Conservation (phyloP, 2,888 invertebrate species). For the Crioceris asparagi region DNA sequence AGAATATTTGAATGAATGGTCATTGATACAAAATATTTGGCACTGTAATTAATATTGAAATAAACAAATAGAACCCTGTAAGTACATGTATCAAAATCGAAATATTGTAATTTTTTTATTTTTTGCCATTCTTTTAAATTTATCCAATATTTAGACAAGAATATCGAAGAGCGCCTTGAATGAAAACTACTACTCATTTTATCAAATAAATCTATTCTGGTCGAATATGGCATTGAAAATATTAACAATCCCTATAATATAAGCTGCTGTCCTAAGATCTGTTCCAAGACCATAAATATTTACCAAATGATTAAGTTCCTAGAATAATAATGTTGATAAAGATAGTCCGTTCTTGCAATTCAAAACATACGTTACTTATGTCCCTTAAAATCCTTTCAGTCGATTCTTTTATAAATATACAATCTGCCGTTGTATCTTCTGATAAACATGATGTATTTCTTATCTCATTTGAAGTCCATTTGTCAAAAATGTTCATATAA, state of each 20-base stretch:
- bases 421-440: background rate
- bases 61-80: no score
- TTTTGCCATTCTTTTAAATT: no score
- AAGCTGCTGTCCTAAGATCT: slow-evolving; percentile 31
- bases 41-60: no score
- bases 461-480: no score
- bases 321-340: no score
- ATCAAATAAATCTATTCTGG: slow-evolving; percentile 26
- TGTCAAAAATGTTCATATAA: no score
- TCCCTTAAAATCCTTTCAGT: slow-evolving; percentile 8
- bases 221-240: slow-evolving; percentile 20
- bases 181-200: slow-evolving; percentile 2
- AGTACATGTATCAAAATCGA: no score
- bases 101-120: no score
- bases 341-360: background rate
- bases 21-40: no score
- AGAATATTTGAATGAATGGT: no score
- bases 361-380: slow-evolving; percentile 2
- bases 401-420: background rate
- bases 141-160: no score
- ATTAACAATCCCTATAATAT: slow-evolving; percentile 28
- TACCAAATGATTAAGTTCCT: slow-evolving; percentile 26
- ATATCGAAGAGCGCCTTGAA: no score
- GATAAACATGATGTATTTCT: background rate
- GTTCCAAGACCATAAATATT: slow-evolving; percentile 23